phyloP scores from a whole-genome alignment of 2,888 invertebrate species.

The Nomada goodeniana region DNA sequence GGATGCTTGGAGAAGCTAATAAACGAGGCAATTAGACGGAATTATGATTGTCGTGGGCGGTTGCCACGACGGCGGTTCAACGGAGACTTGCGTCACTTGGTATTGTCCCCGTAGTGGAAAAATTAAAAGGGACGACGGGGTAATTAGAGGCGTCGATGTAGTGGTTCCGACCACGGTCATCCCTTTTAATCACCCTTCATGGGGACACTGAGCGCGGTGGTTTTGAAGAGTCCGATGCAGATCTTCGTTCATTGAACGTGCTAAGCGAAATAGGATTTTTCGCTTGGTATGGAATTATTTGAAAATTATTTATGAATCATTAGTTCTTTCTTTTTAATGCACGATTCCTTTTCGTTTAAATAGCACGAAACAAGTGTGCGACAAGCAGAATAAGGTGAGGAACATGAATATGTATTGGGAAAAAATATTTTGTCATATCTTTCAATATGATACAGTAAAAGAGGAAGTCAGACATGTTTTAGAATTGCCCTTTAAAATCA shows the following conservation, averaged over 20 bases:
- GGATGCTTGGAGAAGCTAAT: constrained; percentile 71
- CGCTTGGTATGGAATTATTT: neutral
- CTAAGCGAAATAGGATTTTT: too few species aligned
- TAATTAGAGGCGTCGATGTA: constrained; percentile 66
- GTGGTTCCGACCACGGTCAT: constrained; percentile 16
- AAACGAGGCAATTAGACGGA: constrained; percentile 78
- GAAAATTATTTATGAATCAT: neutral
- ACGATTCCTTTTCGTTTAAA: too few species aligned
- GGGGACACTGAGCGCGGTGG: neutral
- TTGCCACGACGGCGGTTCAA: constrained; percentile 58
- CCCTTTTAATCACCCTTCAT: constrained; percentile 40
- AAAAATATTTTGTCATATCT: too few species aligned
- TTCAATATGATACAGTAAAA: too few species aligned
- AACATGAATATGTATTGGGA: too few species aligned
- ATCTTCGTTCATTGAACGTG: constrained; percentile 3
- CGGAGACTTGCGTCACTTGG: constrained; percentile 71
- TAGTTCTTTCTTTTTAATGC: too few species aligned
- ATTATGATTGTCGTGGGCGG: constrained; percentile 77
- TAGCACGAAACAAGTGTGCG: too few species aligned
- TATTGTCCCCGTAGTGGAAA: constrained; percentile 56
- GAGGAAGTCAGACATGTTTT: too few species aligned
- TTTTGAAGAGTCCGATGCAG: constrained; percentile 5
- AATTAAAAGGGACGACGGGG: constrained; percentile 73
- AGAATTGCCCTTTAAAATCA: too few species aligned
- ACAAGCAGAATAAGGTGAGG: too few species aligned